Base-by-base conservation (phyloP, 2,888 invertebrate species). In the Callyntrura sp. region DNA sequence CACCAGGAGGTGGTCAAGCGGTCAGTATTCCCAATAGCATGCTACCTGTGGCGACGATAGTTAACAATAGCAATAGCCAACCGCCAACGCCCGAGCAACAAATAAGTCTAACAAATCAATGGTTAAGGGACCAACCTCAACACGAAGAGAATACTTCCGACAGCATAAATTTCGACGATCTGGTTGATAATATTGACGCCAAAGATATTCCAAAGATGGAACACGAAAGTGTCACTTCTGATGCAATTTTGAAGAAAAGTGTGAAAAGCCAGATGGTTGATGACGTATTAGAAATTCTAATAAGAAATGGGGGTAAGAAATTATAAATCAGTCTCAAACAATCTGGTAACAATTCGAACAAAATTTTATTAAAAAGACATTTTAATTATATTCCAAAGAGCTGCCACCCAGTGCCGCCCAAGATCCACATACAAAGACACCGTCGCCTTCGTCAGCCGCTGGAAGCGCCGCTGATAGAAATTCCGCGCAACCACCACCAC, bases 211-310 rank as follows among this genome's bases (percentile, higher is more conserved):
- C 78, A 90, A 94, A 94, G 94, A 94, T 4, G 94, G 94, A 90
- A 94, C 94, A 68, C 94, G 92, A 94, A 95, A 93, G 94, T 95
- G 94, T 68, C 88, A 91, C 82, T 9, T 12, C 82, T 0, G 62
- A 91, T 35, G 94, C 94, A 45, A 70, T 23, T 83, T 94, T 96
- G 43, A 79, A 87, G 11, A 60, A 57, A 11, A 79, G 82, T n/a
- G 84, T 90, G 1, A 96, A 97, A 94, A 97, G 97, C 94, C 97
- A 98, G 94, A 97, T 97, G 85, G 97, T 98, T 94, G 98, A 98
- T 94, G 98, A 99, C 94, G 98, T 99, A 0, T 95, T 99, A 85
- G 98, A 99, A 94, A 98, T 99, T 93, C 96, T 99, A 14, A 98
- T 98, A 68, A 97, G 98, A 94, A 98, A 98, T 94, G 98, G 98